Percentiles rank a stretch among this genome's conserved stretches.
Evolutionary conservation across 2,113 vertebrate species (phyloP).

Genomic region (Toxostoma redivivum): DNA sequence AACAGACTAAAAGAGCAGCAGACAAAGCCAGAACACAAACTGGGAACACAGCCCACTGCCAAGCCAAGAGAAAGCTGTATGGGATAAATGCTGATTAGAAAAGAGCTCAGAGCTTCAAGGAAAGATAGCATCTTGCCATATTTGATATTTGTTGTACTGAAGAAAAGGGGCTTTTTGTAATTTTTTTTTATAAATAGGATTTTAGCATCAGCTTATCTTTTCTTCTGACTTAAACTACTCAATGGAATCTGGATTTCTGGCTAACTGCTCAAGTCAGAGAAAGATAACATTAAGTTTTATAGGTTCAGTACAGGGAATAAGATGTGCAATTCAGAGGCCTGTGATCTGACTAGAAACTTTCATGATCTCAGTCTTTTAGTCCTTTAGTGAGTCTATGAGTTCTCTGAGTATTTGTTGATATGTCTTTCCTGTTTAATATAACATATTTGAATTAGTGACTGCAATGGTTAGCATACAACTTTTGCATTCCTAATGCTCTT

Average conservation of each 20-base stretch:
- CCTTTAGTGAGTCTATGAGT: not conserved
- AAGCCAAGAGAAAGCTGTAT: not conserved
- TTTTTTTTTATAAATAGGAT: not conserved
- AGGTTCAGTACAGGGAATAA: not conserved
- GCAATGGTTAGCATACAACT: not conserved
- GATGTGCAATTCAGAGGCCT: not conserved
- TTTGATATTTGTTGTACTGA: not conserved
- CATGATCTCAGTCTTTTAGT: not conserved
- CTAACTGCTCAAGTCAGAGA: not conserved
- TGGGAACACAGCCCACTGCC: not conserved
- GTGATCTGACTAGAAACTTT: not conserved
- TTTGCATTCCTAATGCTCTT: not conserved
- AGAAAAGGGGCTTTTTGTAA: conserved; percentile 2
- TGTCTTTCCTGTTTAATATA: not conserved
- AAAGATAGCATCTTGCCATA: conserved; percentile 9
- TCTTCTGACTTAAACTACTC: not conserved
- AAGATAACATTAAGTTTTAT: not conserved
- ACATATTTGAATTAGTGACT: not conserved
- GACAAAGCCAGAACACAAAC: conserved; percentile 1
- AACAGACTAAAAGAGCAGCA: not conserved
- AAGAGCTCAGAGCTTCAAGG: not conserved
- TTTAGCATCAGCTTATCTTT: conserved; percentile 17
- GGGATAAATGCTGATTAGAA: conserved; percentile 17
- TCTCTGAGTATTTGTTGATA: not conserved
- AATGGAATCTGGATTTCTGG: not conserved